Conservation (phyloP, 2,888 invertebrate genomes). For the Shargacucullia verbasci region DNA sequence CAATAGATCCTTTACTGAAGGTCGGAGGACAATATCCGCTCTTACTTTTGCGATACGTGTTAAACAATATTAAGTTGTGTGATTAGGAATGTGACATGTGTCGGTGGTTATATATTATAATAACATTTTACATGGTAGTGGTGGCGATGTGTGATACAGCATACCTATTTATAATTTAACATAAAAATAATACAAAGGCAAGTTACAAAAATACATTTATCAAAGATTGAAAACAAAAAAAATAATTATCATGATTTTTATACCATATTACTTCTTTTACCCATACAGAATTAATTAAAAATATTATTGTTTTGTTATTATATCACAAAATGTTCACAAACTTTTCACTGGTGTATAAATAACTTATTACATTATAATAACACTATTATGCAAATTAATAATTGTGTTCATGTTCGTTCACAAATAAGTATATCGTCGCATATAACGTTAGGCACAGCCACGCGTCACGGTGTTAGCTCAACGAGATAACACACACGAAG, state of each 20-base stretch:
- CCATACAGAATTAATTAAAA: background rate
- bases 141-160: constrained; percentile 3
- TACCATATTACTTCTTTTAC: constrained; percentile 2
- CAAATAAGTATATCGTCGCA: constrained; percentile 1
- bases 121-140: constrained; percentile 8
- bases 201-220: constrained; percentile 1
- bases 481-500: too few species aligned
- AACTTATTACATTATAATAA: constrained; percentile 16
- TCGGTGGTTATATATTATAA: constrained; percentile 20
- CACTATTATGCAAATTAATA: constrained; percentile 20
- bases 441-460: background rate
- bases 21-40: too few species aligned
- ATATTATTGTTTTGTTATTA: constrained; percentile 26
- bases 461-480: too few species aligned
- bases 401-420: constrained; percentile 13
- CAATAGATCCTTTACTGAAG: constrained; percentile 1
- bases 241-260: background rate
- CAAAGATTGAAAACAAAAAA: background rate
- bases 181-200: constrained; percentile 9
- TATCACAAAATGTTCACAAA: constrained; percentile 47
- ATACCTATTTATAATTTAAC: constrained; percentile 15
- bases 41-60: background rate
- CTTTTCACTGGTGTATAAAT: constrained; percentile 32
- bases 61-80: background rate
- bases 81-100: constrained; percentile 14